Evolutionary conservation across 1,140 invertebrate species (phyloP), one percentile per base, ranked within the genome.

Genomic region (Zaprionus camerounensis): DNA sequence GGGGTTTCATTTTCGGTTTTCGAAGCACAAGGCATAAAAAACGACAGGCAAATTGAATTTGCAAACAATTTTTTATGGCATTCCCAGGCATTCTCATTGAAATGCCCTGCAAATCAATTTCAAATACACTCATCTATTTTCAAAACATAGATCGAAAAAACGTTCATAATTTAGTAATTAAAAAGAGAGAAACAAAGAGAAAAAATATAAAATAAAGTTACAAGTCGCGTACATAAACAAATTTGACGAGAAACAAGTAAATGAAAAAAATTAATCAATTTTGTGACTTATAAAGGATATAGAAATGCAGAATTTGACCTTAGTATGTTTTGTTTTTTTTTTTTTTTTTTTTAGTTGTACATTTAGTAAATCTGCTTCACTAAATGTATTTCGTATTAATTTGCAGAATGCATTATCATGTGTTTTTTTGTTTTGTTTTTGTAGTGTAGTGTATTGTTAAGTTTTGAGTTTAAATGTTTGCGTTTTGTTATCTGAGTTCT

Each of bases 381-480:
- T 78, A 71, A 78, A 74, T 78, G 51, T 75, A 76, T 81, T 80
- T 87, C 66, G 69, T 62, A 73, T 78, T 85, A 73, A 73, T 82
- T 86, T 82, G 82, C 80, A 63, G 59, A 59, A 71, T 72, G 75
- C 65, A 66, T 66, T 28, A 31, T 59, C 72, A 66, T n/a, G 22
- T 57, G 22, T 57, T 15, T 57, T 59, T 44, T 17, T 17, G 26
- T 24, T 73, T 64, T 58, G 12, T 49, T n/a, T 41, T 63, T 71
- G 41, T 49, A 51, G 66, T 64, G 46, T 73, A 62, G 71, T 63
- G 46, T 57, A 57, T 63, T 75, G 67, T 67, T 53, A 59, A 59
- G 49, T 70, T 51, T 59, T 67, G 59, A 36, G 28, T 73, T 59
- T 65, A n/a, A 56, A n/a, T 71, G 49, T 22, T 57, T 65, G 26